Conservation (phyloP, 2,113 vertebrate species). For the Guaruba guarouba region DNA sequence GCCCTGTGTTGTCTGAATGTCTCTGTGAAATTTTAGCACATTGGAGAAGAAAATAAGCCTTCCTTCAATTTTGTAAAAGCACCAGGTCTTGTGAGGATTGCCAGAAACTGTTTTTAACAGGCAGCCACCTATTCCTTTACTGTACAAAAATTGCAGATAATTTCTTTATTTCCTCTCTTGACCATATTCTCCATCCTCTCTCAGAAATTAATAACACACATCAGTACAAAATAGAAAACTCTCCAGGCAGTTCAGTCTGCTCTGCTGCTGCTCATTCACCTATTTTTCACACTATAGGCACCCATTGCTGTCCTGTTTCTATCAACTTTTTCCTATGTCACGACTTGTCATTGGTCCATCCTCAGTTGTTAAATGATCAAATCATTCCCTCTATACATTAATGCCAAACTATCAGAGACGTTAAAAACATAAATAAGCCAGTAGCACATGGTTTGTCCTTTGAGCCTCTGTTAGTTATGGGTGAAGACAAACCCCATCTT, state of each 20-base stretch:
- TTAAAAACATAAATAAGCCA: background rate
- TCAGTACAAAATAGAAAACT: conserved; percentile 1
- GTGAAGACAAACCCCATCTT: background rate
- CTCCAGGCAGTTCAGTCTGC: conserved; percentile 10
- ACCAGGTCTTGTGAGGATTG: background rate
- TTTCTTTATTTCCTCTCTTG: conserved; percentile 1
- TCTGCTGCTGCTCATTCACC: background rate
- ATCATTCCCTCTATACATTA: background rate
- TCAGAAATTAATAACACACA: conserved; percentile 22
- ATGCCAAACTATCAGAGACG: background rate
- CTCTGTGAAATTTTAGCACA: background rate
- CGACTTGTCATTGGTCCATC: background rate
- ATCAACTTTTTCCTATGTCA: background rate
- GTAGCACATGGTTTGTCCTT: background rate
- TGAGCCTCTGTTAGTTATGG: conserved; percentile 1
- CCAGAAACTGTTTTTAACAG: background rate
- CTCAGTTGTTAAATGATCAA: background rate
- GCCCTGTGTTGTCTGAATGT: background rate
- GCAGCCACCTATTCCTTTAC: background rate
- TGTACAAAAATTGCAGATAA: background rate
- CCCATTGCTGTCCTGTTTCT: background rate
- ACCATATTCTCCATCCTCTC: background rate
- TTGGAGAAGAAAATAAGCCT: background rate
- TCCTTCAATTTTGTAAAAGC: background rate
- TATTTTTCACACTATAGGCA: background rate